Evolutionary conservation across 2,888 invertebrate genomes (phyloP).

Genomic region (Ypsolopha sequella): DNA sequence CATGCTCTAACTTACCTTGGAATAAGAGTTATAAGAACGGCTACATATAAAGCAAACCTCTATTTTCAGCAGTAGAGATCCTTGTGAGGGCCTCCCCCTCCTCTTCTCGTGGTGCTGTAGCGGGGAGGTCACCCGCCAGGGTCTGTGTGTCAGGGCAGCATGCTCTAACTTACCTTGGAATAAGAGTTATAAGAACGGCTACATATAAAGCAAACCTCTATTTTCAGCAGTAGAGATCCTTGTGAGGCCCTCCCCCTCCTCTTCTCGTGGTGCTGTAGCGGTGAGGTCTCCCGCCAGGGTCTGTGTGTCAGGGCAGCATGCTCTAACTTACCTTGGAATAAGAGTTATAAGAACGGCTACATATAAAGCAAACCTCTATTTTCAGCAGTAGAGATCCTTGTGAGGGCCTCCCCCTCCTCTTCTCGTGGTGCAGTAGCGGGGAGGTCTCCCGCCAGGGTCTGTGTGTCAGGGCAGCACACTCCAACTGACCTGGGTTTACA

Average conservation of each 20-base stretch:
- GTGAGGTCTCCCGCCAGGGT: too few species aligned
- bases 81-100: conserved; percentile 47
- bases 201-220: background rate
- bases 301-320: too few species aligned
- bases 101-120: conserved; percentile 59
- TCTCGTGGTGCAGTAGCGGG: conserved; percentile 60
- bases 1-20: too few species aligned
- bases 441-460: conserved; percentile 65
- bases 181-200: background rate
- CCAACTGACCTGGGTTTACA: conserved; percentile 63
- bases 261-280: too few species aligned
- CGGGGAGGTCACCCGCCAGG: conserved; percentile 64
- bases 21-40: too few species aligned
- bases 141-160: conserved; percentile 76
- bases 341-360: too few species aligned
- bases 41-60: conserved; percentile 26
- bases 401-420: conserved; percentile 47
- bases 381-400: conserved; percentile 45
- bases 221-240: too few species aligned
- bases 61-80: conserved; percentile 43
- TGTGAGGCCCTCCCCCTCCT: too few species aligned
- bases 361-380: conserved; percentile 35
- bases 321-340: too few species aligned
- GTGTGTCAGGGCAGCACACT: conserved; percentile 78
- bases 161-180: conserved; percentile 71